Evolutionary conservation across 2,113 vertebrate genomes (phyloP).

Genomic region (Ovis canadensis): DNA sequence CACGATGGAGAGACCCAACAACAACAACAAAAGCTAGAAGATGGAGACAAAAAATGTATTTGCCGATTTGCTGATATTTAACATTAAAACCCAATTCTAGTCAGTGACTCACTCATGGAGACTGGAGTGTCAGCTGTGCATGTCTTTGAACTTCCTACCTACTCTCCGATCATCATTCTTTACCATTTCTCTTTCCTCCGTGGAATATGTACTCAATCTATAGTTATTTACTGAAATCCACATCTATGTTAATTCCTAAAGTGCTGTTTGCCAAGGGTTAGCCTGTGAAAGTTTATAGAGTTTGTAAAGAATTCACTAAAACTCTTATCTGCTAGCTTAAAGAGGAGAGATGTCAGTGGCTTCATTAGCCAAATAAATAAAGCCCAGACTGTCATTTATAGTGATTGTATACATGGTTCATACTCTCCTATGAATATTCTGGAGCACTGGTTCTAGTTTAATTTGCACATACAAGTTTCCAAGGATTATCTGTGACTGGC

Average conservation of each 20-base stretch:
- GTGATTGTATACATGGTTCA: neutral
- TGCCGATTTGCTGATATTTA: neutral
- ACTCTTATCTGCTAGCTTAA: neutral
- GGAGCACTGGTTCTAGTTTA: neutral
- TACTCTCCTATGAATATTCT: neutral
- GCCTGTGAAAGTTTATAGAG: neutral
- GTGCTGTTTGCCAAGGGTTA: neutral
- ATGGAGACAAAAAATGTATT: neutral
- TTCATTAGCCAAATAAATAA: neutral
- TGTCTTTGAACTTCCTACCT: slow-evolving; percentile 1
- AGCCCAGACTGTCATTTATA: neutral
- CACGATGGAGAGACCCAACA: accelerated
- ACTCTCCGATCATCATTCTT: too few species aligned
- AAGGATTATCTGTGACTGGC: neutral
- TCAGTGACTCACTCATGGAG: neutral
- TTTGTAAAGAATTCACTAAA: slow-evolving; percentile 6
- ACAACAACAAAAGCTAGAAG: neutral
- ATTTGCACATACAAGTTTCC: neutral
- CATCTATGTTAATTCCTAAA: neutral
- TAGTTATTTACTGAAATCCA: too few species aligned
- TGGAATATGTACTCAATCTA: too few species aligned
- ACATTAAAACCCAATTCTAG: neutral
- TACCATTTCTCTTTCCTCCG: too few species aligned
- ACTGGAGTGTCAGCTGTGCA: neutral
- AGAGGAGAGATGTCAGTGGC: neutral